phyloP scores from a whole-genome alignment of 2,797 vertebrate genomes.

The Pipistrellus pipistrellus region DNA sequence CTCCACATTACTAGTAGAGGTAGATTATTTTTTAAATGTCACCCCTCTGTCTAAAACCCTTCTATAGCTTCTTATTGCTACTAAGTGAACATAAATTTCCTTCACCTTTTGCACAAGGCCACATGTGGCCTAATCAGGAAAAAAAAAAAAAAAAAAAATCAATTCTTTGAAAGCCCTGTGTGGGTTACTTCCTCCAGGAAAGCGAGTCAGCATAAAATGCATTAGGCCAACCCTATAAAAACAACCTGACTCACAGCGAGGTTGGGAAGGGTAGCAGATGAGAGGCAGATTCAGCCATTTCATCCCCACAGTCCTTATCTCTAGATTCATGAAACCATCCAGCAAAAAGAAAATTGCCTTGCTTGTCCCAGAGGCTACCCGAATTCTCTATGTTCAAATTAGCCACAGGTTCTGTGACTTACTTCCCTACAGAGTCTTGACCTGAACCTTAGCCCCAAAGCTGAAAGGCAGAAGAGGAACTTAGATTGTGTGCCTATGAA shows the following conservation, averaged over 20 bases:
- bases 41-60: not conserved
- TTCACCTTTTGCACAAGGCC: not conserved
- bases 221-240: not conserved
- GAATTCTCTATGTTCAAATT: conserved; percentile 1
- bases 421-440: not conserved
- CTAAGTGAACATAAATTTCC: conserved; percentile 6
- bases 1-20: not conserved
- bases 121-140: not conserved
- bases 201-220: conserved; percentile 55
- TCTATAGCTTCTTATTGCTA: not conserved
- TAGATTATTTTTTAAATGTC: conserved; percentile 17
- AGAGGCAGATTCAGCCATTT: not conserved
- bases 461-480: conserved; percentile 39
- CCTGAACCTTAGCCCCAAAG: not conserved
- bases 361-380: not conserved
- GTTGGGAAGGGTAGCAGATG: not conserved
- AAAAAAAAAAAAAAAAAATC: not conserved
- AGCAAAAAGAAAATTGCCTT: conserved; percentile 6
- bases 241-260: not conserved
- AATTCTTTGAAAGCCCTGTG: conserved; percentile 36
- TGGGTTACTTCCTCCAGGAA: conserved; percentile 53
- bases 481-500: not conserved
- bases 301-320: not conserved
- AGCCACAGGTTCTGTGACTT: conserved; percentile 43
- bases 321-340: not conserved